Evolutionary conservation across 2,888 invertebrate genomes (phyloP), one percentile per base, ranked within the genome.

Genomic region (Therioaphis trifolii): DNA sequence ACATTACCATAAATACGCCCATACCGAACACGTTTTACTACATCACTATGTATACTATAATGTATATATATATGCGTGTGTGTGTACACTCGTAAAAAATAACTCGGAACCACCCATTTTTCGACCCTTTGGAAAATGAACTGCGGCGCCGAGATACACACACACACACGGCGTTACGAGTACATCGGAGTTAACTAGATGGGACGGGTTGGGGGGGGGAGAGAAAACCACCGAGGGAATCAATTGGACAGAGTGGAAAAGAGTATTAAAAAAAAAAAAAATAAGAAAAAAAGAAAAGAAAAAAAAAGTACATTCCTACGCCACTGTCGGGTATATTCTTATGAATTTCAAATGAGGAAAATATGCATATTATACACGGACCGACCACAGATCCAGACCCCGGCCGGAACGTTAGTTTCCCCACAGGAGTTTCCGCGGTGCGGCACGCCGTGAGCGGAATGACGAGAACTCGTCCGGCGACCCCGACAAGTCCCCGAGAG

Each of bases 231-330:
- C 58, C 49, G 21, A n/a, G 66, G 52, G 55, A 82, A 82, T 82
- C 82, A 82, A 82, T 82, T 63, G 72, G 72, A 72, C 72, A 82
- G 61, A 82, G 82, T 82, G 82, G 74, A 82, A 82, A 82, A 82
- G 18, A 74, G 63, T 74, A 82, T 82, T 82, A 82, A 80, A 61
- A 77, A 71, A 77, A 18, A 29, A 29, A 29, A 74, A 52, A n/a
- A n/a, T 35, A 40, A n/a, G n/a, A n/a, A n/a, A n/a, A n/a, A n/a
- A n/a, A n/a, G n/a, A n/a, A n/a, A n/a, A n/a, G n/a, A n/a, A n/a
- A n/a, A n/a, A n/a, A n/a, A 52, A 29, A 77, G 76, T 52, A 52
- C 66, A 68, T 78, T 78, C 77, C 77, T 77, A 49, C 24, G 18
- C 18, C 29, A 24, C 68, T 21, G 58, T 27, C 3, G 55, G 46